Evolutionary conservation across 2,888 invertebrate genomes (phyloP).

Genomic region (Gymnocheta viridis): DNA sequence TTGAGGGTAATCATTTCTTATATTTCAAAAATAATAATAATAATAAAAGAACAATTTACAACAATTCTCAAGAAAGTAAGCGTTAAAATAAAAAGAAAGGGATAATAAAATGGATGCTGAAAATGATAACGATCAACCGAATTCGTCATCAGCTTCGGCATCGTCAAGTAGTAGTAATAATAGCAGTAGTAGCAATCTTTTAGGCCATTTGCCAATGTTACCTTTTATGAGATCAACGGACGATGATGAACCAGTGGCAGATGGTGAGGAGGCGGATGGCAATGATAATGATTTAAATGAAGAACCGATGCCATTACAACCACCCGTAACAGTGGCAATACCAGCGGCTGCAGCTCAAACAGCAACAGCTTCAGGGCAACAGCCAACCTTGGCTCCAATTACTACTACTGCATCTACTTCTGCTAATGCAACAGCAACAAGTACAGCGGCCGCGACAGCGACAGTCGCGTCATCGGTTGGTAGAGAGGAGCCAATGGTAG

Average conservation of each 20-base stretch:
- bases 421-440: conserved; percentile 29
- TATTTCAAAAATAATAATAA: conserved; percentile 26
- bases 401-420: conserved; percentile 40
- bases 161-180: conserved; percentile 76
- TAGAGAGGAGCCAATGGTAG: conserved; percentile 66
- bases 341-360: conserved; percentile 30
- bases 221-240: conserved; percentile 71
- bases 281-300: conserved; percentile 56
- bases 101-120: conserved; percentile 73
- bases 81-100: conserved; percentile 19
- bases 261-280: conserved; percentile 46
- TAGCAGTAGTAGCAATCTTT: conserved; percentile 74
- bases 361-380: conserved; percentile 44
- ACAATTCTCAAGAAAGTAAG: conserved; percentile 1
- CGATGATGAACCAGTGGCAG: conserved; percentile 69
- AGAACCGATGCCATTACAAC: conserved; percentile 67
- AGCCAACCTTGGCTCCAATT: conserved; percentile 61
- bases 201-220: conserved; percentile 73
- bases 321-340: conserved; percentile 45
- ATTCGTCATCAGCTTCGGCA: conserved; percentile 71
- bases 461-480: conserved; percentile 40
- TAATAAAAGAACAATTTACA: conserved; percentile 5
- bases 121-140: conserved; percentile 75
- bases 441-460: conserved; percentile 20
- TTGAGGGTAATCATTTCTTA: conserved; percentile 9